Evolutionary conservation across 2,888 invertebrate species (phyloP).

Genomic region (Erebia palarica): DNA sequence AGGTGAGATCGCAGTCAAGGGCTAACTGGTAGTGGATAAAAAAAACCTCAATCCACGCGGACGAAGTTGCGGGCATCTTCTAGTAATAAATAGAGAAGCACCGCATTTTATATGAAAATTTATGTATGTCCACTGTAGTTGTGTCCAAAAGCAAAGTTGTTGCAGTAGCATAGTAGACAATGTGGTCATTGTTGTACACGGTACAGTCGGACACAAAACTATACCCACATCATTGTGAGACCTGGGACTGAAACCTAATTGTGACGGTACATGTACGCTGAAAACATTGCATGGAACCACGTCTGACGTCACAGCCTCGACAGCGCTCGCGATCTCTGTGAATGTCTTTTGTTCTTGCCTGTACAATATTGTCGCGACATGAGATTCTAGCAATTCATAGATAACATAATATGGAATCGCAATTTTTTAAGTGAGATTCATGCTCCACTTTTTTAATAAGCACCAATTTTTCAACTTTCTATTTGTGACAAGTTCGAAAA

Average conservation of each 20-base stretch:
- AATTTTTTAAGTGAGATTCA: too few relatives aligned
- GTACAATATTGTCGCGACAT: slow-evolving; percentile 62
- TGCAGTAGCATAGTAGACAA: slow-evolving; percentile 58
- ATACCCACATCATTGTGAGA: slow-evolving; percentile 64
- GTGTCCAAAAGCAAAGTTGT: slow-evolving; percentile 48
- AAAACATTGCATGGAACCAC: slow-evolving; percentile 73
- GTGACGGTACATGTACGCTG: slow-evolving; percentile 56
- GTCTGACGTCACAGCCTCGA: slow-evolving; percentile 57
- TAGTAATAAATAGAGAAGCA: not conserved
- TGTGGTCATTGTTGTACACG: slow-evolving; percentile 50
- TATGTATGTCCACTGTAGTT: slow-evolving; percentile 49
- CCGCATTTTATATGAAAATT: not conserved
- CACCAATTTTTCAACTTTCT: too few relatives aligned
- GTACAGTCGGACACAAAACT: slow-evolving; percentile 65
- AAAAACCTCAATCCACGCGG: too few relatives aligned
- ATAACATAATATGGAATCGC: slow-evolving; percentile 41
- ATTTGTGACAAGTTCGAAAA: too few relatives aligned
- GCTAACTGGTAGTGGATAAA: too few relatives aligned
- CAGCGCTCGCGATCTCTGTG: slow-evolving; percentile 65
- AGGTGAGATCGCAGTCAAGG: too few relatives aligned
- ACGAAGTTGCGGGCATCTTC: too few relatives aligned
- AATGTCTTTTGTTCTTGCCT: slow-evolving; percentile 78
- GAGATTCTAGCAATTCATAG: slow-evolving; percentile 43
- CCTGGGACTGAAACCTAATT: slow-evolving; percentile 74
- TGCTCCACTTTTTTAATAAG: too few relatives aligned